phyloP scores from a whole-genome alignment of 2,888 invertebrate species.

The Napeogenes inachia region DNA sequence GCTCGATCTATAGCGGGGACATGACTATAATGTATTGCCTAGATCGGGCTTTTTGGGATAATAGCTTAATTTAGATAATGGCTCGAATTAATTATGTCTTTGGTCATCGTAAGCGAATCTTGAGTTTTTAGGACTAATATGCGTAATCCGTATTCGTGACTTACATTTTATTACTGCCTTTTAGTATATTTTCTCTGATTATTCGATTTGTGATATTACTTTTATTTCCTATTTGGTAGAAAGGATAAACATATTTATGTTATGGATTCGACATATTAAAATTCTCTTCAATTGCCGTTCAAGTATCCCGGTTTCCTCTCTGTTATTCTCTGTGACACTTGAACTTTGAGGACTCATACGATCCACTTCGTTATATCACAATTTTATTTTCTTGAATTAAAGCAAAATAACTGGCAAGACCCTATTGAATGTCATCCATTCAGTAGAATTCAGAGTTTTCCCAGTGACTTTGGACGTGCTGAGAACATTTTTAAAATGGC shows the following conservation, averaged over 20 bases:
- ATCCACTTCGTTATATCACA: slow-evolving; percentile 26
- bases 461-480: neutral
- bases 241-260: neutral
- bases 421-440: neutral
- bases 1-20: slow-evolving; percentile 54
- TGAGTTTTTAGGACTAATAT: slow-evolving; percentile 1
- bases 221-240: neutral
- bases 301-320: slow-evolving; percentile 17
- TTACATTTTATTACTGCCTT: neutral
- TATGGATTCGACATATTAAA: slow-evolving; percentile 21
- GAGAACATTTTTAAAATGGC: neutral
- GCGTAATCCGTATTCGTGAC: neutral
- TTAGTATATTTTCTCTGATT: no score
- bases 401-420: slow-evolving; percentile 9
- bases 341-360: slow-evolving; percentile 17
- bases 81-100: slow-evolving; percentile 8
- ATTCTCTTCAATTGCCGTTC: slow-evolving; percentile 23
- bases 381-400: slow-evolving; percentile 13
- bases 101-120: slow-evolving; percentile 3
- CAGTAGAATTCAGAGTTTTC: neutral
- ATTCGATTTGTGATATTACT: no score
- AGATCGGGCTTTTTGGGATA: slow-evolving; percentile 27
- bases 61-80: slow-evolving; percentile 29
- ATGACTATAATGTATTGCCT: slow-evolving; percentile 55
- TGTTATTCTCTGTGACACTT: slow-evolving; percentile 13